phyloP scores from a whole-genome alignment of 37 sponge, comb jelly and placozoan genomes.

The Dysidea cf. avara region DNA sequence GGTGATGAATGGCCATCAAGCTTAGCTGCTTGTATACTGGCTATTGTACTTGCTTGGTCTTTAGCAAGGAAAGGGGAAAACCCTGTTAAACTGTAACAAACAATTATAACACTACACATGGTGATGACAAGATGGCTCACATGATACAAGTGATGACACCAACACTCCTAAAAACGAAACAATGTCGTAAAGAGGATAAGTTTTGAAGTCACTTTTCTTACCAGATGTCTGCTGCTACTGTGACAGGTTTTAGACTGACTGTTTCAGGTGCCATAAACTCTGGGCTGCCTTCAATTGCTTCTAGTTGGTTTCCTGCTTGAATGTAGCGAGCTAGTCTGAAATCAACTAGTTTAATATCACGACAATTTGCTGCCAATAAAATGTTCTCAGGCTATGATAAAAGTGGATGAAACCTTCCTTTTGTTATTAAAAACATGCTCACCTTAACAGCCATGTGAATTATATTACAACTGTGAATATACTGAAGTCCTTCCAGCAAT shows the following conservation, averaged over 20 bases:
- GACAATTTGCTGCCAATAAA: slow-evolving; percentile 11
- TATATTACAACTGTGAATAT: slow-evolving; percentile 39
- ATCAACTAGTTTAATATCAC: slow-evolving; percentile 41
- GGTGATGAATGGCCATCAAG: too few relatives aligned
- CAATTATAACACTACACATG: too few relatives aligned
- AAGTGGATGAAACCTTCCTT: neutral
- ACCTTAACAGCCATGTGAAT: slow-evolving; percentile 50
- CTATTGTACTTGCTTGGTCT: too few relatives aligned
- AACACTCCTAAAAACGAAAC: neutral
- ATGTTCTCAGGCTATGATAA: slow-evolving; percentile 50
- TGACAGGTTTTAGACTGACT: slow-evolving; percentile 43
- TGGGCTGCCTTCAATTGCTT: neutral
- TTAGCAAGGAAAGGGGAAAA: too few relatives aligned
- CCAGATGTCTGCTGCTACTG: slow-evolving; percentile 63
- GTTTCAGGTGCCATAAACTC: slow-evolving; percentile 61
- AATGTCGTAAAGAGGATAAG: neutral
- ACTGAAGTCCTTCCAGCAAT: slow-evolving; percentile 50
- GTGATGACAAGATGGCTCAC: neutral
- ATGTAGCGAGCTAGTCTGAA: slow-evolving; percentile 45
- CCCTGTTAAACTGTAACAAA: too few relatives aligned
- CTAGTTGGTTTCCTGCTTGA: slow-evolving; percentile 33
- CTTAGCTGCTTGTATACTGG: too few relatives aligned
- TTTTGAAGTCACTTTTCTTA: slow-evolving; percentile 26
- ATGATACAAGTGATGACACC: neutral
- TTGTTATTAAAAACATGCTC: neutral